Evolutionary conservation across 1,140 invertebrate species (phyloP), one percentile per base, ranked within the genome.

Genomic region (Chironomus striatipennis): DNA sequence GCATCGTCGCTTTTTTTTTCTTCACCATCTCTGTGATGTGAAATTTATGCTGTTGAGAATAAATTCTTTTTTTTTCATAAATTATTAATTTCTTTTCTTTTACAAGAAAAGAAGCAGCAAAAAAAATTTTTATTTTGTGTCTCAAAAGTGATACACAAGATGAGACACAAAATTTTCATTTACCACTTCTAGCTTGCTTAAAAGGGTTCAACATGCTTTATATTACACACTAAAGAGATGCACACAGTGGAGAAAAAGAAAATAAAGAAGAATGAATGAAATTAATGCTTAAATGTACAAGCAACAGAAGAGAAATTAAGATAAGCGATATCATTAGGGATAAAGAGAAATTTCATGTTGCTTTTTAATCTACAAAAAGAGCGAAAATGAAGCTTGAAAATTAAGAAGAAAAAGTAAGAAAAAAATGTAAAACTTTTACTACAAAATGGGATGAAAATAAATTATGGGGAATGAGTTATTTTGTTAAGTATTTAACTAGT

Each of bases 151-250:
- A 10, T 5, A 57, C 12, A 57, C 12, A 57, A 57, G 47, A 57
- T 34, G 47, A 57, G 47, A 57, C 47, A 57, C 47, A 57, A 57
- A 57, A 57, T 12, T 57, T 57, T 57, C 47, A 57, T 57, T 57
- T 57, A 57, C 47, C 47, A 57, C 47, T 57, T 57, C 24, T n/a
- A 57, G 12, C 47, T 57, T 10, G 15, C n/a, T n/a, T 57, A n/a
- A 57, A 57, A n/a, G 47, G 47, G 47, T 57, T 57, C 47, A 57
- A 57, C 47, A 57, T 57, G 47, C 47, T 57, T 57, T 57, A 57
- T 15, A n/a, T 57, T 57, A 47, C 15, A 47, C 12, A 57, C 47
- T 12, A 57, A 34, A 34, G 5, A 34, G 24, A 34, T 34, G 24
- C 24, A 34, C 24, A 34, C 24, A 57, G 47, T 57, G n/a, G n/a